Evolutionary conservation across 2,888 invertebrate species (phyloP).

Genomic region (Zootermopsis nevadensis): DNA sequence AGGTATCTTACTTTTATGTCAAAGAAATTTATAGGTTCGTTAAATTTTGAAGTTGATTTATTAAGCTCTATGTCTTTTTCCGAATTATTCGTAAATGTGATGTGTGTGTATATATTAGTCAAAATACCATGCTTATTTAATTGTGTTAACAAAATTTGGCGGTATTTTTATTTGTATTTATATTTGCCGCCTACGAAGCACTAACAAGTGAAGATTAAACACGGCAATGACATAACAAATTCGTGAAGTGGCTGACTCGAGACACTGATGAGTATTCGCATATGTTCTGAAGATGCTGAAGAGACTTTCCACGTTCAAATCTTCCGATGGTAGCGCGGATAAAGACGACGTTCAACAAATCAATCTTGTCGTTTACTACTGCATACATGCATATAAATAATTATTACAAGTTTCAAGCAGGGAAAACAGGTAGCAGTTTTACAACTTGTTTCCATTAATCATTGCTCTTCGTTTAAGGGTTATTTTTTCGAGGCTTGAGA

Average conservation of each 20-base stretch:
- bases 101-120: background rate
- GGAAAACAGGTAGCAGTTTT: constrained; percentile 49
- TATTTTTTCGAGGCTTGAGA: background rate
- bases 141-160: background rate
- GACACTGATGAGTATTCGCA: constrained; percentile 38
- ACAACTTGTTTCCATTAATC: constrained; percentile 47
- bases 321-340: constrained; percentile 7
- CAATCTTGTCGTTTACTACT: constrained; percentile 30
- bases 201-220: constrained; percentile 7
- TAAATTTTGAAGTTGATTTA: background rate
- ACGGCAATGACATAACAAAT: constrained; percentile 36
- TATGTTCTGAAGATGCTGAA: background rate
- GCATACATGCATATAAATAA: constrained; percentile 32
- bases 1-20: too few species aligned
- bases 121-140: background rate
- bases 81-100: too few species aligned
- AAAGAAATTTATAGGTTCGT: too few species aligned
- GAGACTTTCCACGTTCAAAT: constrained; percentile 1
- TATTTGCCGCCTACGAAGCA: constrained; percentile 11
- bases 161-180: background rate
- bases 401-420: constrained; percentile 33
- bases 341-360: constrained; percentile 13
- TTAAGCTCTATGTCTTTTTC: too few species aligned
- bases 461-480: constrained; percentile 24
- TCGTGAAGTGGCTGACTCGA: constrained; percentile 25